Base-by-base conservation (phyloP, 1,140 invertebrate genomes). In the Choristoneura fumiferana region DNA sequence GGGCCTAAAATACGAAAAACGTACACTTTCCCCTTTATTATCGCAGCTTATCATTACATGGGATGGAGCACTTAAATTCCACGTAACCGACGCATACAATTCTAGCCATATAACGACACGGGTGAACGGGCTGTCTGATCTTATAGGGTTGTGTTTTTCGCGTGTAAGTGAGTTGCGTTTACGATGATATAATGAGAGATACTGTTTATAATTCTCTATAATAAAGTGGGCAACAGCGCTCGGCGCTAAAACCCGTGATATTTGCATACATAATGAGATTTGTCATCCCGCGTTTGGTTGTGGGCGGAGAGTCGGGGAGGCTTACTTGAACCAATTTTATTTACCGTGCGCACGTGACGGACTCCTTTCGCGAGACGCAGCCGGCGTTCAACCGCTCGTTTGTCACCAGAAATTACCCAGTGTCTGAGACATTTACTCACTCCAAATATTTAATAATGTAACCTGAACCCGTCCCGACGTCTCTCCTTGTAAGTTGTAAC, bases 341-440 rank as follows among this genome's bases (percentile, higher is more conserved):
- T 79, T 75, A 78, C 64, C 60, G 68, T 56, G 76, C 65, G 72
- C 69, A 75, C 70, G 74, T 80, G 73, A 71, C 72, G 67, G 73
- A 64, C 65, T 69, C 64, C 29, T 18, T 54, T 69, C 57, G 37
- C 54, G 55, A 71, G 69, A 65, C 68, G 62, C 73, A 74, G 67
- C 67, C 63, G 72, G 71, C 58, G 67, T 67, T 69, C 70, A 71
- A 69, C 73, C 69, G 71, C 65, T 73, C 76, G 67, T 82, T 80
- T 80, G 72, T 82, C 72, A 77, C 63, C 65, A 62, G 67, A 70
- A 76, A 78, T 76, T 77, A 74, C 71, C 62, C 63, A 54, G 57
- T 10, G 60, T 63, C 57, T 63, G 56, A 62, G 58, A 66, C 63
- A 67, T 70, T 78, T 71, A 61, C 60, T 75, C 67, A 66, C 72